Conservation (phyloP, 1,140 invertebrate genomes). For the Ylistrum balloti region DNA sequence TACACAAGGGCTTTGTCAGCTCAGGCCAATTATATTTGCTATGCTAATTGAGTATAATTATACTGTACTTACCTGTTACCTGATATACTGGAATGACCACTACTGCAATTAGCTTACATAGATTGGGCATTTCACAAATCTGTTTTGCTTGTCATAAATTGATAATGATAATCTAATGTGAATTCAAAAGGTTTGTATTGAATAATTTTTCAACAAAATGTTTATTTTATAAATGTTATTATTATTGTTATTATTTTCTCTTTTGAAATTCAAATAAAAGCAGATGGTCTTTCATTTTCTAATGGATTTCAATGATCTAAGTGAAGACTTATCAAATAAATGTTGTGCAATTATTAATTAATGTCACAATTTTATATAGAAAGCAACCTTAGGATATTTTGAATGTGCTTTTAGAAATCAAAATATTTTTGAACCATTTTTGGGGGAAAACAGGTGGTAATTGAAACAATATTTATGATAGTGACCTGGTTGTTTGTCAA, state of each 20-base stretch:
- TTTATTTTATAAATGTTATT: no score
- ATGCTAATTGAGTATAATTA: slow-evolving; percentile 31
- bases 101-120: neutral
- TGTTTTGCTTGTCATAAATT: neutral
- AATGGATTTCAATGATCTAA: no score
- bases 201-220: no score
- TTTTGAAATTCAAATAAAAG: no score
- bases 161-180: no score
- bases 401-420: neutral
- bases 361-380: neutral
- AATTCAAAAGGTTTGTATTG: no score
- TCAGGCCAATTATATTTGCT: neutral
- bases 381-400: neutral
- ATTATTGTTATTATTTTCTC: no score
- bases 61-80: slow-evolving; percentile 1
- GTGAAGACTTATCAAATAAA: neutral
- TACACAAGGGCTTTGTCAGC: neutral
- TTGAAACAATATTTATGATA: slow-evolving; percentile 19
- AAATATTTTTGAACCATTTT: neutral
- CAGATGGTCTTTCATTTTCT: no score
- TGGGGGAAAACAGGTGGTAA: neutral
- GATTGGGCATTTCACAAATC: neutral
- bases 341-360: neutral
- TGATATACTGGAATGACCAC: neutral
- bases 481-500: neutral